Evolutionary conservation across 2,888 invertebrate species (phyloP).

Genomic region (Ichneumoninae sp.): DNA sequence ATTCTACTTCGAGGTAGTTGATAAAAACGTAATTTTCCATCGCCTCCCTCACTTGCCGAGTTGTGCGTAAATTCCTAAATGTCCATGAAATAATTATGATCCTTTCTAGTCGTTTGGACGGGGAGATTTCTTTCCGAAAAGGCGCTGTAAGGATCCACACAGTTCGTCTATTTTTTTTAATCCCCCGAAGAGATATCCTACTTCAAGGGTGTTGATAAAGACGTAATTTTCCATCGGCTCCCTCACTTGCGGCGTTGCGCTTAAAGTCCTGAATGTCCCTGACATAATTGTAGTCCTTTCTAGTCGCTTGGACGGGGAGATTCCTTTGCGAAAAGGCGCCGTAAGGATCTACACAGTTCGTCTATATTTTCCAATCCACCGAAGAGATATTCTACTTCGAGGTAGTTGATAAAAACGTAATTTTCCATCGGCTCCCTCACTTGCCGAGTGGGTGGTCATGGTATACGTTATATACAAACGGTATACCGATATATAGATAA

Average conservation of each 20-base stretch:
- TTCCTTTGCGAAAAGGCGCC: background rate
- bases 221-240: constrained; percentile 8
- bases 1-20: constrained; percentile 32
- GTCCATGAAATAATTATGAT: constrained; percentile 14
- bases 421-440: constrained; percentile 15
- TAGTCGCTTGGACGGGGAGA: background rate
- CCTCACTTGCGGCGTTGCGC: background rate
- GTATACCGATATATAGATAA: constrained; percentile 34
- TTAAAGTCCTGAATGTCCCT: constrained; percentile 11
- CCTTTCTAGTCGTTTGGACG: background rate
- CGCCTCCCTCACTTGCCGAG: constrained; percentile 3
- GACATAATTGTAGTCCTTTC: constrained; percentile 21
- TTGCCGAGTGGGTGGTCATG: constrained; percentile 21
- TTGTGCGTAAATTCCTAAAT: constrained; percentile 1
- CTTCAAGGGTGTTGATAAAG: constrained; percentile 30
- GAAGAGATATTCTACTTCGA: constrained; percentile 21
- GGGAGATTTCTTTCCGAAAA: constrained; percentile 8
- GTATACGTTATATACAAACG: constrained; percentile 1
- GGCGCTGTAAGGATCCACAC: background rate
- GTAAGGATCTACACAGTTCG: background rate
- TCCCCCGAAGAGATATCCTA: background rate
- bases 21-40: constrained; percentile 19
- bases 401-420: constrained; percentile 41
- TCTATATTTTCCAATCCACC: background rate
- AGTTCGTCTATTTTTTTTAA: background rate